These are phyloP conservation scores for Steromphala cineraria DNA, from an alignment of 2,888 invertebrate species.

Conservation along the genomic window DNA sequence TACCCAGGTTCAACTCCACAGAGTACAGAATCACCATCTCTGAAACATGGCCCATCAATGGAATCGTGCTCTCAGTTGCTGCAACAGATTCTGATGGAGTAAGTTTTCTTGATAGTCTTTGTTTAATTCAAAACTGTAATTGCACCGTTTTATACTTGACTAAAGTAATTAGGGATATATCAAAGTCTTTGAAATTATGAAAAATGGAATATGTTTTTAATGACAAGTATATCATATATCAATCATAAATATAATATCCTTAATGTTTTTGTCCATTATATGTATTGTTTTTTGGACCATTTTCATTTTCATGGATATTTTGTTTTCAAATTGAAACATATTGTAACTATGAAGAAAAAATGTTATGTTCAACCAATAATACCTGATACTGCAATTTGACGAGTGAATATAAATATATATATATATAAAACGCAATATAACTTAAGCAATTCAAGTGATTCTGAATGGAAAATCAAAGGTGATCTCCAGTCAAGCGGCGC, in stretches of 20 bases:
- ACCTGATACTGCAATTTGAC: too few relatives aligned
- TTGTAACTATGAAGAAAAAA: neutral
- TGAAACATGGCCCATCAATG: conserved; percentile 43
- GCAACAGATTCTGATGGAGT: conserved; percentile 60
- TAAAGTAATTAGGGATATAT: neutral
- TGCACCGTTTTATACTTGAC: too few relatives aligned
- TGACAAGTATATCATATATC: too few relatives aligned
- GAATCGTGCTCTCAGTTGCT: conserved; percentile 37
- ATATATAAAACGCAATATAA: too few relatives aligned
- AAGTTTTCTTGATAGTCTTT: conserved; percentile 27
- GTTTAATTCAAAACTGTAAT: neutral
- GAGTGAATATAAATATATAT: too few relatives aligned
- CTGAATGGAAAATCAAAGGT: neutral
- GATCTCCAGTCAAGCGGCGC: neutral
- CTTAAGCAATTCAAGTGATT: too few relatives aligned
- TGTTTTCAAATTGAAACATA: neutral
- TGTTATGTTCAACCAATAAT: neutral
- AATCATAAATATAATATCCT: too few relatives aligned
- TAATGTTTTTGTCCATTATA: too few relatives aligned
- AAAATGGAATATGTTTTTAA: neutral
- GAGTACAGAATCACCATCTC: conserved; percentile 38
- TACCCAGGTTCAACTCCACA: conserved; percentile 48
- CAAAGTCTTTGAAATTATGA: neutral
- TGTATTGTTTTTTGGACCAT: neutral
- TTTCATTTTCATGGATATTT: neutral